A percentile compares a stretch with the other conserved stretches of the same genome.
These are phyloP conservation scores for Corapipo altera DNA, from an alignment of 2,113 vertebrate genomes.

Conservation along the genomic window DNA sequence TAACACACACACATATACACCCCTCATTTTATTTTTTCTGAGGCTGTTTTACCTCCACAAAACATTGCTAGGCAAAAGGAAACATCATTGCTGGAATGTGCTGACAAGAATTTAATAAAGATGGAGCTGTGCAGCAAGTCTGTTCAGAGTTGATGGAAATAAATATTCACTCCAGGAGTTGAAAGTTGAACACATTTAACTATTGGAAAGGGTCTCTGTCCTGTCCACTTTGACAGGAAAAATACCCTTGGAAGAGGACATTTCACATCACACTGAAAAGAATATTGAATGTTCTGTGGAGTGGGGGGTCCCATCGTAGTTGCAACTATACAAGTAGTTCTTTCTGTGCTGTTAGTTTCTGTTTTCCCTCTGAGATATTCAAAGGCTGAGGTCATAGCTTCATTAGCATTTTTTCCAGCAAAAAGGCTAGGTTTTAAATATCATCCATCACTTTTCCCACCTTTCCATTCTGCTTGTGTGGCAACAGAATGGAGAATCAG, in stretches of 20 bases:
- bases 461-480: background rate
- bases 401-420: background rate
- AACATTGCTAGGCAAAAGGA: conserved; percentile 38
- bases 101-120: conserved; percentile 47
- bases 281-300: background rate
- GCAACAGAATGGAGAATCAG: background rate
- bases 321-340: background rate
- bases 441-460: background rate
- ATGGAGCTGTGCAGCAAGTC: background rate
- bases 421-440: background rate
- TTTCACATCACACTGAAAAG: background rate
- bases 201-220: background rate
- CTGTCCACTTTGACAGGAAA: background rate
- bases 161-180: background rate
- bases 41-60: background rate
- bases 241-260: background rate
- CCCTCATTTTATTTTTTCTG: background rate
- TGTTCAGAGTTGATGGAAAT: conserved; percentile 20
- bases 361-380: background rate
- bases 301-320: background rate
- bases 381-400: conserved; percentile 1
- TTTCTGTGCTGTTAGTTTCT: background rate
- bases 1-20: background rate
- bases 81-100: conserved; percentile 45
- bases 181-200: background rate